These are phyloP conservation scores for Leptatherina wallacei DNA, from an alignment of 2,797 vertebrate genomes.

Conservation along the genomic window DNA sequence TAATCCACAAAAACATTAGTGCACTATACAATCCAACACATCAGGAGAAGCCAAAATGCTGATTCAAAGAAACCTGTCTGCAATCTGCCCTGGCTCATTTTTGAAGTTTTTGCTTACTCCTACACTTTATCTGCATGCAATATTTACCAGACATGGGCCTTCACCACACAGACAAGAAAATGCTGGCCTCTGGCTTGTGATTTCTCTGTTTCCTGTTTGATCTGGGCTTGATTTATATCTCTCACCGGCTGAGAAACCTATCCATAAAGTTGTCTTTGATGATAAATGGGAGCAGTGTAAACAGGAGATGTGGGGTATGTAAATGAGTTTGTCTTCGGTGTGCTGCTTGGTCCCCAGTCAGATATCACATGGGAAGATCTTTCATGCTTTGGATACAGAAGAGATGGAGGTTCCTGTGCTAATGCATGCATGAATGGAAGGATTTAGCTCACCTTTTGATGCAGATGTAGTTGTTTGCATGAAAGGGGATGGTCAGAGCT, in stretches of 20 bases:
- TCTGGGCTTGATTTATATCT: constrained; percentile 79
- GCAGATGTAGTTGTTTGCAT: constrained; percentile 36
- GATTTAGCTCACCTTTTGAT: constrained; percentile 63
- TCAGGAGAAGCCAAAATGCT: constrained; percentile 66
- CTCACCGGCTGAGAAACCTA: constrained; percentile 64
- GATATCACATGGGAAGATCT: constrained; percentile 68
- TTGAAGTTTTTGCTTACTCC: constrained; percentile 78
- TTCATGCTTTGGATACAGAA: constrained; percentile 65
- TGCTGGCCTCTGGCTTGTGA: constrained; percentile 53
- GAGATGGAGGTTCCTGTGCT: constrained; percentile 53
- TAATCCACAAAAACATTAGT: constrained; percentile 42
- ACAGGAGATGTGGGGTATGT: constrained; percentile 81
- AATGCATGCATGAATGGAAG: constrained; percentile 48
- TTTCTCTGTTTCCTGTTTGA: constrained; percentile 69
- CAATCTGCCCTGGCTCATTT: constrained; percentile 45
- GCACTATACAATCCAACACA: constrained; percentile 59
- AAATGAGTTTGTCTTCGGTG: constrained; percentile 77
- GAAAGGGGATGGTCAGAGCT: constrained; percentile 28
- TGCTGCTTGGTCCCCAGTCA: constrained; percentile 57
- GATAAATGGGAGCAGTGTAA: constrained; percentile 81
- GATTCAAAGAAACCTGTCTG: constrained; percentile 64
- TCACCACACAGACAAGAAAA: constrained; percentile 58
- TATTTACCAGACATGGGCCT: constrained; percentile 75
- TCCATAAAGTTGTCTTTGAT: constrained; percentile 79
- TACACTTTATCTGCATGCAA: constrained; percentile 77